Conservation (phyloP, 2,113 vertebrate genomes). For the Platichthys stellatus region DNA sequence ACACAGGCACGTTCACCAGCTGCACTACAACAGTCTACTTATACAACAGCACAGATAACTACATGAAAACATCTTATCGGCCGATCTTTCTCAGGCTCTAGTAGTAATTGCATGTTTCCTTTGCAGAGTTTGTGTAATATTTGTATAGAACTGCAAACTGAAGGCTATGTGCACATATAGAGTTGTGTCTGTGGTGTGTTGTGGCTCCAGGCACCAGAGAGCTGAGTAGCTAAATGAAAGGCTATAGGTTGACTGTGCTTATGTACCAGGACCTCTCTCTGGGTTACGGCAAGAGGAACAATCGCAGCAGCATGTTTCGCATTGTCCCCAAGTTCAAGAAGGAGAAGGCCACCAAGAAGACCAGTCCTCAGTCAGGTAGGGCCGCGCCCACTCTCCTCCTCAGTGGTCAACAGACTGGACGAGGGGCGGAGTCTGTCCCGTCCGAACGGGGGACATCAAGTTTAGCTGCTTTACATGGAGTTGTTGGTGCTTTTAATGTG, state of each 20-base stretch:
- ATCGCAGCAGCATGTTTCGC: conserved; percentile 93
- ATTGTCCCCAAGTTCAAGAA: conserved; percentile 99
- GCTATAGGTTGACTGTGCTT: conserved; percentile 79
- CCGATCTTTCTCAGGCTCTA: too few relatives aligned
- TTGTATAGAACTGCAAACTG: too few relatives aligned
- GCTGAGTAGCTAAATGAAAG: conserved; percentile 75
- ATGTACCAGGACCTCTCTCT: conserved; percentile 89
- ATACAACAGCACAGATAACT: too few relatives aligned
- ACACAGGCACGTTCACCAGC: background rate
- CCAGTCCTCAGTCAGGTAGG: conserved; percentile 93
- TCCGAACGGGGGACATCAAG: background rate
- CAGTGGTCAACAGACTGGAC: conserved; percentile 5
- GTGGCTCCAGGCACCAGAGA: conserved; percentile 51
- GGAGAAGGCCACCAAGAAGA: conserved; percentile 93
- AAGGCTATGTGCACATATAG: background rate
- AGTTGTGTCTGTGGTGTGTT: conserved; percentile 1
- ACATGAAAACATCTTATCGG: too few relatives aligned
- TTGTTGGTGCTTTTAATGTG: conserved; percentile 4
- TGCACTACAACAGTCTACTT: background rate
- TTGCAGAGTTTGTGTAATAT: too few relatives aligned
- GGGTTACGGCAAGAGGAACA: conserved; percentile 97
- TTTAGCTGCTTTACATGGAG: background rate
- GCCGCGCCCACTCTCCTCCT: background rate
- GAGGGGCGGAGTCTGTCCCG: background rate
- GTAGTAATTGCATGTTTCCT: too few relatives aligned